Evolutionary conservation across 2,888 invertebrate genomes (phyloP).

Genomic region (Cantharis rustica): DNA sequence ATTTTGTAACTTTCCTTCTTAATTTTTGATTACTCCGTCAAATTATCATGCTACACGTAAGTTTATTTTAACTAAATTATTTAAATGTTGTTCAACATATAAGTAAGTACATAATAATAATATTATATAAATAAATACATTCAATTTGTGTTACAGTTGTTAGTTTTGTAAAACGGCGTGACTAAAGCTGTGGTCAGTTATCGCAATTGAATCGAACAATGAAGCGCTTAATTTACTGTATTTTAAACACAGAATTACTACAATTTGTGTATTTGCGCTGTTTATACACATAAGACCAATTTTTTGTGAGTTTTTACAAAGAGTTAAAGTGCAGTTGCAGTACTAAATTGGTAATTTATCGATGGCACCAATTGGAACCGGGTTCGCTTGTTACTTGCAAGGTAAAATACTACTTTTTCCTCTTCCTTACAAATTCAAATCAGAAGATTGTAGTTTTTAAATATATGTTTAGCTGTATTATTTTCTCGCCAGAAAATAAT

Average conservation of each 20-base stretch:
- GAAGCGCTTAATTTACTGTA: slow-evolving; percentile 35
- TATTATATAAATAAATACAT: neutral
- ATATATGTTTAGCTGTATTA: neutral
- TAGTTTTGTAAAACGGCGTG: slow-evolving; percentile 44
- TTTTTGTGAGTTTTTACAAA: neutral
- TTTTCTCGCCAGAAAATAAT: neutral
- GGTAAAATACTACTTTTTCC: neutral
- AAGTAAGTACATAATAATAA: neutral
- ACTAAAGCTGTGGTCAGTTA: slow-evolving; percentile 46
- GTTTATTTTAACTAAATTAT: neutral
- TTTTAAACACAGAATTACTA: slow-evolving; percentile 27
- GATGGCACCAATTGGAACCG: neutral
- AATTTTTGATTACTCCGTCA: neutral
- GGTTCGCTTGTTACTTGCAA: neutral
- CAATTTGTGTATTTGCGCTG: slow-evolving; percentile 25
- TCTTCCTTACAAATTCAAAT: neutral
- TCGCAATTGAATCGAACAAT: slow-evolving; percentile 42
- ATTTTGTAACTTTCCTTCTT: neutral
- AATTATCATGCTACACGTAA: too few relatives aligned
- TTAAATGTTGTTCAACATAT: neutral
- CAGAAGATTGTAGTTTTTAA: neutral
- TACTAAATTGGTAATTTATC: neutral
- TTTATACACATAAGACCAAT: neutral
- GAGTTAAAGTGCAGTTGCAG: neutral
- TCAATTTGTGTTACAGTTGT: slow-evolving; percentile 37